phyloP scores from a whole-genome alignment of 2,113 vertebrate species.

The Holacanthus passer region DNA sequence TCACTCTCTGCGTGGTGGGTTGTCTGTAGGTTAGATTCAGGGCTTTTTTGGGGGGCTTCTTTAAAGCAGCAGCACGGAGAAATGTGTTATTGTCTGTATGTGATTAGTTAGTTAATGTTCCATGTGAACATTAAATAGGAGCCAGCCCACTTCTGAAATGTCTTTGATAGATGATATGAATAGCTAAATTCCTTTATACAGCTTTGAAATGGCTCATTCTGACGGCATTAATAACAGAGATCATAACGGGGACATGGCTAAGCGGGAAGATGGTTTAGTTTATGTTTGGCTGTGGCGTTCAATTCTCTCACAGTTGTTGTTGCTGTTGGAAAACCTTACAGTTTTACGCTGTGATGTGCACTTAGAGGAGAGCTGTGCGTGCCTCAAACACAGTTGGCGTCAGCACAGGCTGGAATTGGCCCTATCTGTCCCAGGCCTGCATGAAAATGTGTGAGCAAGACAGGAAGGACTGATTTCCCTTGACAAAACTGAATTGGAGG shows the following conservation, averaged over 20 bases:
- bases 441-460: constrained; percentile 13
- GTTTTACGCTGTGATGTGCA: constrained; percentile 17
- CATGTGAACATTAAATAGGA: constrained; percentile 76
- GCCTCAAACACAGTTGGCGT: constrained; percentile 32
- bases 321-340: constrained; percentile 34
- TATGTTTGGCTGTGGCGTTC: constrained; percentile 50
- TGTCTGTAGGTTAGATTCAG: constrained; percentile 38
- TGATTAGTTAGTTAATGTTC: constrained; percentile 74
- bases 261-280: constrained; percentile 49
- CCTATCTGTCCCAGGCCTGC: constrained; percentile 11
- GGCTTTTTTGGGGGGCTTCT: constrained; percentile 51
- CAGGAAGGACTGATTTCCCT: constrained; percentile 3
- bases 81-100: constrained; percentile 76
- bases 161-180: constrained; percentile 81
- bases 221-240: constrained; percentile 61
- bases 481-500: constrained; percentile 4
- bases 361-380: constrained; percentile 2
- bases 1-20: constrained; percentile 25
- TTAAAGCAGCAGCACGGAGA: constrained; percentile 55
- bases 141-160: constrained; percentile 76
- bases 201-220: constrained; percentile 65
- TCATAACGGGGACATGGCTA: constrained; percentile 43
- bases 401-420: constrained; percentile 6
- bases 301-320: constrained; percentile 3
- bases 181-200: constrained; percentile 61